These are phyloP conservation scores for Hyla sarda DNA, from an alignment of 2,113 vertebrate genomes.

Conservation along the genomic window DNA sequence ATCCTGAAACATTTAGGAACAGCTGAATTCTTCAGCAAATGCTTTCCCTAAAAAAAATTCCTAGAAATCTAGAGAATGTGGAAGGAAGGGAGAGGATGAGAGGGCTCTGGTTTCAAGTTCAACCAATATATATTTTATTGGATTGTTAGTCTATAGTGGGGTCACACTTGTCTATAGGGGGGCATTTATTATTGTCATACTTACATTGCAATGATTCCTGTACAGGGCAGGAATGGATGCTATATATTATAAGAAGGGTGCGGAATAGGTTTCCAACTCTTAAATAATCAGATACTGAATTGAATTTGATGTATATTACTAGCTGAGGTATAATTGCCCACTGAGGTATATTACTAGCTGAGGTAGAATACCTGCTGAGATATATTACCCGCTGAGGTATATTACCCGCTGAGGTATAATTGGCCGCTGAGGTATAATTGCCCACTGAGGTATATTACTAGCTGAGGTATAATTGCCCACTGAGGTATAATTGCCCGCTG, in stretches of 20 bases:
- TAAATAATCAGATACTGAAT: background rate
- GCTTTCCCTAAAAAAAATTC: slow-evolving; percentile 56
- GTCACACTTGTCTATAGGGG: too few relatives aligned
- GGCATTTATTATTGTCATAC: slow-evolving; percentile 10
- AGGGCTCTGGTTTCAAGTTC: slow-evolving; percentile 12
- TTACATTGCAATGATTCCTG: slow-evolving; percentile 24
- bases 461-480: too few relatives aligned
- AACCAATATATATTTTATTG: slow-evolving; percentile 31
- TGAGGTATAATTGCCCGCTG: too few relatives aligned
- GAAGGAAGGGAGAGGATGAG: slow-evolving; percentile 31
- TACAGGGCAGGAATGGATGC: background rate
- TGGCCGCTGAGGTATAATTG: too few relatives aligned
- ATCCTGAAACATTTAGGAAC: slow-evolving; percentile 28
- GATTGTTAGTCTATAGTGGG: slow-evolving; percentile 39
- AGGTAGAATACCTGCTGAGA: too few relatives aligned
- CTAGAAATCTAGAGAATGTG: slow-evolving; percentile 36
- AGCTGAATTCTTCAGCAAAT: slow-evolving; percentile 46
- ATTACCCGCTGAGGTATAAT: too few relatives aligned
- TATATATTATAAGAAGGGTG: background rate
- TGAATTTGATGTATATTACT: too few relatives aligned
- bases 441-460: too few relatives aligned
- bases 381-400: too few relatives aligned
- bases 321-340: too few relatives aligned
- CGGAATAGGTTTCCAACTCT: background rate
- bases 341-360: too few relatives aligned